Base-by-base conservation (phyloP, 2,888 invertebrate species). In the Agrochola lota region DNA sequence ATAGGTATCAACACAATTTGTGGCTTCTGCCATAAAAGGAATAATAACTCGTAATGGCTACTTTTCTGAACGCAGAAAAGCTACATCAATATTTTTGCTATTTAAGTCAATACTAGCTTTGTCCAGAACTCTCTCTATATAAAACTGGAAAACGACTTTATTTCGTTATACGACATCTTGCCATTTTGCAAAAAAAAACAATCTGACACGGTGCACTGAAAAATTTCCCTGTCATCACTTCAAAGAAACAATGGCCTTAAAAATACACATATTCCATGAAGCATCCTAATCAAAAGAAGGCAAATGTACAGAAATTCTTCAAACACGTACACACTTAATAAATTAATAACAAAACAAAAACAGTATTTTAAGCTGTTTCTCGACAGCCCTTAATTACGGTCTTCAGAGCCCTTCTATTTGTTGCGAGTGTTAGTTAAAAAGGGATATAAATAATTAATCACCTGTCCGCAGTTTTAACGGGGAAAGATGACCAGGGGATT, bases 401-500 rank as follows among this genome's bases (percentile, higher is more conserved):
- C 23, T 69, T 63, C 62, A 46, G 66, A 64, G 15, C 82, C 77
- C 71, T 76, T 74, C 63, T 85, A 86, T 79, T 85, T 77, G 85
- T 79, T 71, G 57, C 71, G 72, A 77, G 72, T 85, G 82, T 87
- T 85, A 78, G 82, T 84, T 84, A 78, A 86, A 87, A 86, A 87
- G 77, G 86, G 72, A 80, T 85, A 74, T 71, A 77, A 80, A 77
- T 87, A 86, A 86, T 86, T 86, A 86, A 86, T 87, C 76, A 85
- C 82, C 73, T 84, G 60, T 67, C 78, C 59, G 15, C 82, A 73
- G 63, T 85, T 82, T 84, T 49, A 81, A 81, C 78, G 60, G 85
- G 72, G 35, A 73, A 26, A 67, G 82, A 77, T 83, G 72, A 80
- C 66, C 55, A 59, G 17, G 20, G 55, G 23, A 1, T 30, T 70